Evolutionary conservation across 2,888 invertebrate species (phyloP).

Genomic region (Orthonevra nobilis): DNA sequence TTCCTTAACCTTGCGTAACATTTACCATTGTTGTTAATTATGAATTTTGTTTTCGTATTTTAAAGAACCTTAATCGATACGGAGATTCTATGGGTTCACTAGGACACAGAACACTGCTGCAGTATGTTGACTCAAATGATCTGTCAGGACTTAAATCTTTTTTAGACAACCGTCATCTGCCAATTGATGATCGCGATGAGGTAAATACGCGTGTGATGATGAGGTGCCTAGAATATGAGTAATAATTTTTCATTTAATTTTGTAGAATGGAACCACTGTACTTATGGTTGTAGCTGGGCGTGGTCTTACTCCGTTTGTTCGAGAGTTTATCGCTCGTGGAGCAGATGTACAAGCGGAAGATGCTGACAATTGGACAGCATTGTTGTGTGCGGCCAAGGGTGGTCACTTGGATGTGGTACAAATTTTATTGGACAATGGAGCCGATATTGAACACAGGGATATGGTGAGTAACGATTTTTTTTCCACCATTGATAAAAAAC

Average conservation of each 20-base stretch:
- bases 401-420: conserved; percentile 91
- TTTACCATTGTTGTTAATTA: too few species aligned
- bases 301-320: conserved; percentile 91
- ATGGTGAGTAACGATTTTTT: conserved; percentile 82
- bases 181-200: conserved; percentile 93
- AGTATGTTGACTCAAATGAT: conserved; percentile 90
- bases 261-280: conserved; percentile 94
- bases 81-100: conserved; percentile 95
- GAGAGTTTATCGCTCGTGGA: conserved; percentile 91
- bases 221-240: conserved; percentile 29
- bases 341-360: conserved; percentile 96
- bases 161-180: conserved; percentile 89
- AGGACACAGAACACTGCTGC: conserved; percentile 90
- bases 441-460: conserved; percentile 92
- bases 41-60: conserved; percentile 31
- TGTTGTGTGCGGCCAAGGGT: conserved; percentile 94
- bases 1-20: too few species aligned
- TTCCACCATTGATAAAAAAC: not conserved
- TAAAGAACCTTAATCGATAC: conserved; percentile 89
- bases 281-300: conserved; percentile 95
- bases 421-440: conserved; percentile 91
- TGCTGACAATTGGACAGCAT: conserved; percentile 94
- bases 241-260: conserved; percentile 58
- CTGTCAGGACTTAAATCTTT: conserved; percentile 89
- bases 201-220: conserved; percentile 79